Conservation (phyloP, 2,888 invertebrate genomes). For the Spisula solida region DNA sequence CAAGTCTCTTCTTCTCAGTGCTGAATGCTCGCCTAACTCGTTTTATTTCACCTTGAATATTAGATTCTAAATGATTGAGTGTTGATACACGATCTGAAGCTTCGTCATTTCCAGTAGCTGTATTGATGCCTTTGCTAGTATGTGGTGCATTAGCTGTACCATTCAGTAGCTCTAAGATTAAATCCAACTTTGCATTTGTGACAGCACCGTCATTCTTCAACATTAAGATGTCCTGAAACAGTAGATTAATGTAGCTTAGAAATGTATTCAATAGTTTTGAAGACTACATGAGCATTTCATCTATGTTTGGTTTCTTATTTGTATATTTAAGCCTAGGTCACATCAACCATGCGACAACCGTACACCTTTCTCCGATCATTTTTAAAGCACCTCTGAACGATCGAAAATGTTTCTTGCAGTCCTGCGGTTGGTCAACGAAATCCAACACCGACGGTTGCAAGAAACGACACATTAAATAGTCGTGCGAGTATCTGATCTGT, state of each 20-base stretch:
- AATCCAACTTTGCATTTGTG: background rate
- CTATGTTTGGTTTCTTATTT: background rate
- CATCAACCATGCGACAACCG: too few relatives aligned
- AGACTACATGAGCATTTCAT: too few relatives aligned
- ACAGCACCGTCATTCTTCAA: background rate
- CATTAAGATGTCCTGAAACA: background rate
- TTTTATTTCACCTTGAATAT: background rate
- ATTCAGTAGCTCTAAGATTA: background rate
- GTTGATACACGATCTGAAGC: background rate
- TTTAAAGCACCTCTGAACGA: background rate
- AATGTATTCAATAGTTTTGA: too few relatives aligned
- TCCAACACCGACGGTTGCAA: too few relatives aligned
- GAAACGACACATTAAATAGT: too few relatives aligned
- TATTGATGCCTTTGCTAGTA: background rate
- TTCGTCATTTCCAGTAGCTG: background rate
- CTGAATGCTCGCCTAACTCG: background rate
- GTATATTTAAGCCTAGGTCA: background rate
- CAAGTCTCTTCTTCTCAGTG: background rate
- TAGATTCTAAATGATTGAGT: background rate
- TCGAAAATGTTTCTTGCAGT: background rate
- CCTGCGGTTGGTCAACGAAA: background rate
- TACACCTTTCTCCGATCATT: background rate
- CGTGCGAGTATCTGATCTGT: too few relatives aligned
- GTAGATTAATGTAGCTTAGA: background rate
- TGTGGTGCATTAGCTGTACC: background rate